phyloP scores from a whole-genome alignment of 2,888 invertebrate species.

The Drymonia ruficornis region DNA sequence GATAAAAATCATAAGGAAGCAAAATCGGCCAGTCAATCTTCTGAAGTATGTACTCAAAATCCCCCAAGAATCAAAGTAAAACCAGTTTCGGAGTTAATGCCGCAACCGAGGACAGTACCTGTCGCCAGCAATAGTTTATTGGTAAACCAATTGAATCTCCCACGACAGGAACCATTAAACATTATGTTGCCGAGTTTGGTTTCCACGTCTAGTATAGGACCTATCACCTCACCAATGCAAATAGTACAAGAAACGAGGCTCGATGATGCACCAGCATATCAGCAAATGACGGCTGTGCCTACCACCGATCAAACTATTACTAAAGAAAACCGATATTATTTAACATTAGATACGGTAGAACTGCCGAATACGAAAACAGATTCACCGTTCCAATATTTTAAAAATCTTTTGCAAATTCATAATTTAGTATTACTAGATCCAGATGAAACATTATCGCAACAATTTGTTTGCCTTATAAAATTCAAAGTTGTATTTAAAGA shows the following conservation, averaged over 20 bases:
- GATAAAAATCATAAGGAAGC: slow-evolving; percentile 14
- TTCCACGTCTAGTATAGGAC: slow-evolving; percentile 1
- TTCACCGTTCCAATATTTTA: slow-evolving; percentile 66
- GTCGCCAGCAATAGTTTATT: slow-evolving; percentile 10
- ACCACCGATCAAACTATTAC: not conserved
- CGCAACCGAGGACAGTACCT: slow-evolving; percentile 36
- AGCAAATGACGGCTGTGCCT: slow-evolving; percentile 9
- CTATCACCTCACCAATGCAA: slow-evolving; percentile 14
- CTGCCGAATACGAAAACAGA: slow-evolving; percentile 65
- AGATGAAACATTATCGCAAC: slow-evolving; percentile 25
- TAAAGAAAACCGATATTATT: slow-evolving; percentile 26
- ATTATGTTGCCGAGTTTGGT: slow-evolving; percentile 17
- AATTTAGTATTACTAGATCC: slow-evolving; percentile 54
- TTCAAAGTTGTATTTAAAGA: slow-evolving; percentile 67
- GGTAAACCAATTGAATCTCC: slow-evolving; percentile 9
- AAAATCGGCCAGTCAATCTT: not conserved
- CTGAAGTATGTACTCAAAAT: slow-evolving; percentile 8
- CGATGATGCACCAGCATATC: slow-evolving; percentile 8
- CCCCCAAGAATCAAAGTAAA: slow-evolving; percentile 73
- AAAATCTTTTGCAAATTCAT: slow-evolving; percentile 56
- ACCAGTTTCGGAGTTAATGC: slow-evolving; percentile 68
- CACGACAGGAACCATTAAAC: slow-evolving; percentile 9
- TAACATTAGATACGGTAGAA: slow-evolving; percentile 61
- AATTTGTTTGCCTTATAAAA: slow-evolving; percentile 58
- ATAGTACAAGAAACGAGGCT: slow-evolving; percentile 6